Percentiles rank a stretch among this genome's conserved stretches.
phyloP scores from a whole-genome alignment of 2,797 vertebrate genomes.

The Chelon auratus region DNA sequence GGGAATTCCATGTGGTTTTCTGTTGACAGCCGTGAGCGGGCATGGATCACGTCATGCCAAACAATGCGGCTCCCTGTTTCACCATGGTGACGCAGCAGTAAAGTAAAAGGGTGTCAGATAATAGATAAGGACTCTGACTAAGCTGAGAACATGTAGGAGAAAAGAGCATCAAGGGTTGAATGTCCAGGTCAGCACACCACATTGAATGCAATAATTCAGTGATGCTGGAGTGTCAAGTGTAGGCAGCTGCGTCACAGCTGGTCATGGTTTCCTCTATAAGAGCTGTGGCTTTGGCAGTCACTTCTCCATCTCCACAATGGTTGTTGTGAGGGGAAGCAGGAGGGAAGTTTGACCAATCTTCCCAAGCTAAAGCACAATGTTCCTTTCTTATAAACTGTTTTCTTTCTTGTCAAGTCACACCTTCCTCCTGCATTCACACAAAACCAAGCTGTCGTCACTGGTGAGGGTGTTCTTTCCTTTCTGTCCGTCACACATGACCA shows the following conservation, averaged over 20 bases:
- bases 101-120: slow-evolving; percentile 52
- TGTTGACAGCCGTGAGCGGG: slow-evolving; percentile 67
- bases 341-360: slow-evolving; percentile 55
- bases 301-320: slow-evolving; percentile 45
- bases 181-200: slow-evolving; percentile 21
- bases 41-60: slow-evolving; percentile 50
- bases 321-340: slow-evolving; percentile 63
- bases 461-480: slow-evolving; percentile 17
- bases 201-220: slow-evolving; percentile 32
- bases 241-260: slow-evolving; percentile 71
- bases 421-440: slow-evolving; percentile 32
- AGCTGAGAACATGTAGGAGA: slow-evolving; percentile 17
- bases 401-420: neutral
- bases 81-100: slow-evolving; percentile 22
- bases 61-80: slow-evolving; percentile 64
- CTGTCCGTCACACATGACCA: slow-evolving; percentile 13
- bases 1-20: slow-evolving; percentile 75
- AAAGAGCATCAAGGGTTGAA: neutral
- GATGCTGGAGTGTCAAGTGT: slow-evolving; percentile 63
- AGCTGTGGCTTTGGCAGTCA: slow-evolving; percentile 72
- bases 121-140: slow-evolving; percentile 26
- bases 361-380: slow-evolving; percentile 44
- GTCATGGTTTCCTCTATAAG: slow-evolving; percentile 70
- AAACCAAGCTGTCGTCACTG: slow-evolving; percentile 64
- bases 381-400: slow-evolving; percentile 48